These are phyloP conservation scores for Epistrophella euchroma DNA, from an alignment of 2,888 invertebrate genomes.

Conservation along the genomic window DNA sequence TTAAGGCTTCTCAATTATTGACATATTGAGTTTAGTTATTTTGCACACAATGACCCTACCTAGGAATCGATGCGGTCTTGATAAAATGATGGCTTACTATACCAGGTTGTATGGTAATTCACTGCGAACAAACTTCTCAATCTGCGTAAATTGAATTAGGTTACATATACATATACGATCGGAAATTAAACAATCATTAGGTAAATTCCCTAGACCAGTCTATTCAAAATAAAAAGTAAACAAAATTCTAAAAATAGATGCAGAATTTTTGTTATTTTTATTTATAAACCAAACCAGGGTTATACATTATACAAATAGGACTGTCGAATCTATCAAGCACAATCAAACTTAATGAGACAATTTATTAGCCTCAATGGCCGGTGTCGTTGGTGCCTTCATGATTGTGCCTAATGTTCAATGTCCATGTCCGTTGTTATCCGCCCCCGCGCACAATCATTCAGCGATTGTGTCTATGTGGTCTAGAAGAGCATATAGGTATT, in stretches of 20 bases:
- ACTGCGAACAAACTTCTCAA: background rate
- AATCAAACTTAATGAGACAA: conserved; percentile 48
- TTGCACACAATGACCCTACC: background rate
- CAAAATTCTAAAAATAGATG: background rate
- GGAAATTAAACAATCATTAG: background rate
- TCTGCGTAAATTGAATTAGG: background rate
- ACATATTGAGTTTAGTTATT: no score
- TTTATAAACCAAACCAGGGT: background rate
- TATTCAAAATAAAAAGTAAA: conserved; percentile 5
- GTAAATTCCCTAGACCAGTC: background rate
- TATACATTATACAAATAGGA: background rate
- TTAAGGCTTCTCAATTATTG: no score
- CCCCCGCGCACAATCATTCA: background rate
- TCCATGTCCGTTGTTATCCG: conserved; percentile 9
- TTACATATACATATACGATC: background rate
- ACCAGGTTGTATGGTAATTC: background rate
- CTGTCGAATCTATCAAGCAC: conserved; percentile 38
- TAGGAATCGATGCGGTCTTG: background rate
- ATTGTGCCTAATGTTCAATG: conserved; percentile 9
- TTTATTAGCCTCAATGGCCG: conserved; percentile 39
- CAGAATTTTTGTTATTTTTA: background rate
- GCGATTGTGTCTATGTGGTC: background rate
- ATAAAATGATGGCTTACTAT: background rate
- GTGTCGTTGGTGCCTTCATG: conserved; percentile 5
- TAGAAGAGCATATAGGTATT: conserved; percentile 7